Evolutionary conservation across 2,888 invertebrate genomes (phyloP).

Genomic region (Chymomyza amoena): DNA sequence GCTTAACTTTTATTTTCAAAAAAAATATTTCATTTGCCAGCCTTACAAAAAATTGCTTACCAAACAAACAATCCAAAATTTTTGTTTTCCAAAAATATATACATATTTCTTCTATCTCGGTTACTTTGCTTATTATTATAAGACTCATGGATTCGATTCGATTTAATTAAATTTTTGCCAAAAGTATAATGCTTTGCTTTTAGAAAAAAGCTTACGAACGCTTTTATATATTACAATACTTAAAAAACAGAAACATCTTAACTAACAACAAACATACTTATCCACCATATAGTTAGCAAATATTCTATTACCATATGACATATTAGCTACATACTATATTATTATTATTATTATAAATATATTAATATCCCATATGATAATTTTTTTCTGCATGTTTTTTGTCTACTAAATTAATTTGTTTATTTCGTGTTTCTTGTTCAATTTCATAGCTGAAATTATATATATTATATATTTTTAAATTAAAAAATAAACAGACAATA

Average conservation of each 20-base stretch:
- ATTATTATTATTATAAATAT: background rate
- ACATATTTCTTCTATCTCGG: background rate
- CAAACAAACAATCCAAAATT: background rate
- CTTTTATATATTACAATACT: conserved; percentile 31
- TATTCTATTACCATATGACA: background rate
- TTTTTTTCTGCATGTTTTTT: background rate
- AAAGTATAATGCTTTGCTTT: conserved; percentile 56
- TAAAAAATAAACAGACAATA: conserved; percentile 53
- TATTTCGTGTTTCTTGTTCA: conserved; percentile 2
- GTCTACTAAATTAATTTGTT: background rate
- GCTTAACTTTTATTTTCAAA: background rate
- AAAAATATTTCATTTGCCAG: background rate
- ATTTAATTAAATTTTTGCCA: conserved; percentile 24
- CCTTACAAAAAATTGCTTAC: background rate
- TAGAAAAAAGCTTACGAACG: conserved; percentile 58
- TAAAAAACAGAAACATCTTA: conserved; percentile 12
- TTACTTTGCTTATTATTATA: conserved; percentile 16
- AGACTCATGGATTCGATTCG: background rate
- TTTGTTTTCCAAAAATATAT: background rate
- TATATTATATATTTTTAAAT: background rate
- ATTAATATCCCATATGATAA: too few relatives aligned
- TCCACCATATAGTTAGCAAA: background rate
- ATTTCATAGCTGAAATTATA: conserved; percentile 13
- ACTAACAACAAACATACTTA: conserved; percentile 1
- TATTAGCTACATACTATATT: background rate